Conservation (phyloP, 2,113 vertebrate genomes). For the Rhinolophus sinicus region DNA sequence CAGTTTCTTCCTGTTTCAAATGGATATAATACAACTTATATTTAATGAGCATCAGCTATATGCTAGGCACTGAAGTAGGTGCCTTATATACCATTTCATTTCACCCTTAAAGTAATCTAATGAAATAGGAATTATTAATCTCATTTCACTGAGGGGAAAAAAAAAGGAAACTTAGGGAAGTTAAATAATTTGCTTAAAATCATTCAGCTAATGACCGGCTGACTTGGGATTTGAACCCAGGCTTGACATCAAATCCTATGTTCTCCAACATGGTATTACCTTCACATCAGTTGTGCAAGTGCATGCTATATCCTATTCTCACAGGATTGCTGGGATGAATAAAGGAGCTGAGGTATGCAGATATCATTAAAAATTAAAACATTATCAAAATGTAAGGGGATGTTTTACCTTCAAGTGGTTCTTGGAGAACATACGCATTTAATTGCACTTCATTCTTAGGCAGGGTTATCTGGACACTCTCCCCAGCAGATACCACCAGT, state of each 20-base stretch:
- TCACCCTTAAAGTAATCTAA: neutral
- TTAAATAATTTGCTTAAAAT: constrained; percentile 56
- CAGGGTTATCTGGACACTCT: constrained; percentile 94
- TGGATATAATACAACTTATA: neutral
- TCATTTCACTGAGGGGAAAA: neutral
- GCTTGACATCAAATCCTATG: neutral
- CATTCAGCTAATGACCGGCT: neutral
- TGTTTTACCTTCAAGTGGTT: constrained; percentile 88
- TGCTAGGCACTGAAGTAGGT: neutral
- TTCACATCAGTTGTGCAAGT: neutral
- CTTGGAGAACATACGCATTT: constrained; percentile 93
- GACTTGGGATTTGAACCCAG: neutral
- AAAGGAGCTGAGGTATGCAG: neutral
- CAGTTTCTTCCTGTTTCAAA: constrained; percentile 41
- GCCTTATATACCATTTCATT: neutral
- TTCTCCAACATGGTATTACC: neutral
- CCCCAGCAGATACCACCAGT: constrained; percentile 96
- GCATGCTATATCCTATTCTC: neutral
- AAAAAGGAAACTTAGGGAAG: constrained; percentile 22
- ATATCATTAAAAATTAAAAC: neutral
- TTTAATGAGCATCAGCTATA: neutral
- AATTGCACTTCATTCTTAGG: constrained; percentile 94
- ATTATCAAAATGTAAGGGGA: neutral
- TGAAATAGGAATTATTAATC: constrained; percentile 8
- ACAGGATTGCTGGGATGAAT: neutral